Conservation (phyloP, 2,888 invertebrate genomes). For the Cryptocephalus primarius region DNA sequence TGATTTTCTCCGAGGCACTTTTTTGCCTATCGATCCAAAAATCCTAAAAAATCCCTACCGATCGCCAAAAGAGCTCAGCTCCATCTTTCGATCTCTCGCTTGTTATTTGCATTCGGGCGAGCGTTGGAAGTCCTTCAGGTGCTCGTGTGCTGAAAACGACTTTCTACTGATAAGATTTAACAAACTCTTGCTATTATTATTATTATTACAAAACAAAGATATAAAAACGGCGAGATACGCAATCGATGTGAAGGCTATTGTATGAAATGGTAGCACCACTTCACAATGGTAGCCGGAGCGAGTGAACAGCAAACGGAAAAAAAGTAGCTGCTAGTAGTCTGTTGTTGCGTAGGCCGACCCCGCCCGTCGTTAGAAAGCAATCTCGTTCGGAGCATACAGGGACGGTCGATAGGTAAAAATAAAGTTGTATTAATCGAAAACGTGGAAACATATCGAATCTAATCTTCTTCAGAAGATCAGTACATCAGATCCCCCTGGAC, state of each 20-base stretch:
- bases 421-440: too few relatives aligned
- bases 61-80: too few relatives aligned
- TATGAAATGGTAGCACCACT: slow-evolving; percentile 26
- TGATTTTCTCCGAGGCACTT: too few relatives aligned
- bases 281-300: slow-evolving; percentile 19
- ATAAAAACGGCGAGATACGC: slow-evolving; percentile 17
- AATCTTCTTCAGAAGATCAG: too few relatives aligned
- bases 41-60: too few relatives aligned
- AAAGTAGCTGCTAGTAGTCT: slow-evolving; percentile 22
- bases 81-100: too few relatives aligned
- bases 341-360: slow-evolving; percentile 31
- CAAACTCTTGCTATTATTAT: slow-evolving; percentile 4
- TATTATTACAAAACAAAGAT: slow-evolving; percentile 12
- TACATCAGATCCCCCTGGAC: too few relatives aligned
- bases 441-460: too few relatives aligned
- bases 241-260: slow-evolving; percentile 23
- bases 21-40: too few relatives aligned
- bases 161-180: slow-evolving; percentile 14
- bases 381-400: slow-evolving; percentile 21
- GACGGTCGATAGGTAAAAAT: slow-evolving; percentile 1
- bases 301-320: slow-evolving; percentile 15
- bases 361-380: slow-evolving; percentile 31
- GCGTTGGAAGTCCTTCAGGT: neutral
- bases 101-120: too few relatives aligned
- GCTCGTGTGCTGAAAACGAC: slow-evolving; percentile 3